Evolutionary conservation across 2,797 vertebrate species (phyloP).

Genomic region (Cuculus canorus): DNA sequence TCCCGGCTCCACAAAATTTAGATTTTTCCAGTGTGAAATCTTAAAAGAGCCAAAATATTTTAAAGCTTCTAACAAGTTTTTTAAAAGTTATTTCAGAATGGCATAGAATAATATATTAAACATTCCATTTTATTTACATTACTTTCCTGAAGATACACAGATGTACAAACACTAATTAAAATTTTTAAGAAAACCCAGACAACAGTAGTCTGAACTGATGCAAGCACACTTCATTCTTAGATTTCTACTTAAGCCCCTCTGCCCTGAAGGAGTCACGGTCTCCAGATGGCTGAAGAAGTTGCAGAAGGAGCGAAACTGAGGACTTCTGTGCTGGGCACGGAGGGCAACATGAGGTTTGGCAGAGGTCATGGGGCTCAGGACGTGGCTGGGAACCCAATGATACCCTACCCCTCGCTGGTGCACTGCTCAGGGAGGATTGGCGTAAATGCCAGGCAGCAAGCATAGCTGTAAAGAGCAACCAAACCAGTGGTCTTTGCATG

Average conservation of each 20-base stretch:
- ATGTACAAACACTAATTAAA: neutral
- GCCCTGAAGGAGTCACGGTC: neutral
- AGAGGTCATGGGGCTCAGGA: neutral
- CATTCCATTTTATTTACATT: neutral
- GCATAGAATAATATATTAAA: neutral
- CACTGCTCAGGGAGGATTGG: accelerated
- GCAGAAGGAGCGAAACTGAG: neutral
- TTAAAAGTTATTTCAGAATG: neutral
- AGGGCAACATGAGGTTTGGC: neutral
- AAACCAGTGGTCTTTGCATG: neutral
- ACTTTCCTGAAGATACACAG: neutral
- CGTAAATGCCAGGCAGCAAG: neutral
- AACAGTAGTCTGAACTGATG: neutral
- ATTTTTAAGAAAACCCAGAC: neutral
- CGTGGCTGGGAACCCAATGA: neutral
- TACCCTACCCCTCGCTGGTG: accelerated
- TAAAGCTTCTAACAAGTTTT: neutral
- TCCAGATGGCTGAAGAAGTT: slow-evolving; percentile 53
- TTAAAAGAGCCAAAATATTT: neutral
- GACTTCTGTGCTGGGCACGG: neutral
- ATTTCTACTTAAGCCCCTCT: neutral
- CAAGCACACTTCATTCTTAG: neutral
- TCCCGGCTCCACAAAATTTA: slow-evolving; percentile 8
- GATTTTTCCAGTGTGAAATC: neutral
- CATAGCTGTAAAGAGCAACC: neutral